Percentiles rank a stretch among this genome's conserved stretches.
phyloP scores from a whole-genome alignment of 2,888 invertebrate genomes.

The Nymphalis c-album region DNA sequence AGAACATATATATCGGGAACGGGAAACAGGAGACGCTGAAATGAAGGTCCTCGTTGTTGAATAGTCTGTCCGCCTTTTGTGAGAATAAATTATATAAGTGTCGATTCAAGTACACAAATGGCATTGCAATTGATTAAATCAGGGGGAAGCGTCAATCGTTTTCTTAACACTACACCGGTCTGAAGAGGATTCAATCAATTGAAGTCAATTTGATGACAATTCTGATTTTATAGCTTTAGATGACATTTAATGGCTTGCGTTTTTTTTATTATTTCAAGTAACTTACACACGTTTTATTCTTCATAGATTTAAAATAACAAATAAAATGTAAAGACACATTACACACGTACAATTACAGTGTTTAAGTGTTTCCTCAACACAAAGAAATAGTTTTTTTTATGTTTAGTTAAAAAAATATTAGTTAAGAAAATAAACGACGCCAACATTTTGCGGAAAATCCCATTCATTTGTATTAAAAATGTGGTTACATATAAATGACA shows the following conservation, averaged over 20 bases:
- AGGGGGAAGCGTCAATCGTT: slow-evolving; percentile 24
- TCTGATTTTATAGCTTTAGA: slow-evolving; percentile 17
- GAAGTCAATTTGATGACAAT: slow-evolving; percentile 31
- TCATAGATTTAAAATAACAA: too few relatives aligned
- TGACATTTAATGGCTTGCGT: neutral
- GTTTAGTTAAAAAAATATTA: too few relatives aligned
- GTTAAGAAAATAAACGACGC: too few relatives aligned
- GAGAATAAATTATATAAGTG: slow-evolving; percentile 10
- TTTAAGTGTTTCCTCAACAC: too few relatives aligned
- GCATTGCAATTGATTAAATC: slow-evolving; percentile 12
- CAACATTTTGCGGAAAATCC: too few relatives aligned
- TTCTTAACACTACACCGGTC: slow-evolving; percentile 28
- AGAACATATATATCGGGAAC: too few relatives aligned
- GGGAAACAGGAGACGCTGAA: neutral
- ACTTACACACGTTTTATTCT: neutral
- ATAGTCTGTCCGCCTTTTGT: neutral
- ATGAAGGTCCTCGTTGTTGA: neutral
- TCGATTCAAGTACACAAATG: slow-evolving; percentile 6
- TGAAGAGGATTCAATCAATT: slow-evolving; percentile 23
- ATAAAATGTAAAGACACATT: too few relatives aligned
- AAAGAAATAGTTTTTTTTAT: too few relatives aligned
- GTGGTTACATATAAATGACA: too few relatives aligned
- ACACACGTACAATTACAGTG: too few relatives aligned
- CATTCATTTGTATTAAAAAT: too few relatives aligned
- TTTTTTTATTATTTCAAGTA: neutral